A percentile compares a stretch with the other conserved stretches of the same genome.
Conservation (phyloP, 2,113 vertebrate species). For the Colius striatus region DNA sequence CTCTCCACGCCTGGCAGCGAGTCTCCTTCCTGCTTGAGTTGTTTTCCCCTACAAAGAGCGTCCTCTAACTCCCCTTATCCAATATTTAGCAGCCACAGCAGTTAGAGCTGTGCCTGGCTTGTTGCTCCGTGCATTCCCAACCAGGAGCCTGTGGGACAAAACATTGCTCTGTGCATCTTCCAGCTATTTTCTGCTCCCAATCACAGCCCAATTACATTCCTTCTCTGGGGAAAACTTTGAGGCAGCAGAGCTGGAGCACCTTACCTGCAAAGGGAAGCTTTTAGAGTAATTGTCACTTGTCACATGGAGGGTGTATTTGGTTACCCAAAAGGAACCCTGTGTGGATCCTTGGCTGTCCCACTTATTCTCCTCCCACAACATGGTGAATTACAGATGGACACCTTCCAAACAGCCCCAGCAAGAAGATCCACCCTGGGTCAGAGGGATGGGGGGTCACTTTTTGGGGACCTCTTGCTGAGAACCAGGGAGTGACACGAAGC, state of each 20-base stretch:
- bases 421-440: background rate
- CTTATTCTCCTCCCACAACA: background rate
- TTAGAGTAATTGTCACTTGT: background rate
- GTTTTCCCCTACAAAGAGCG: background rate
- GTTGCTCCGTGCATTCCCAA: background rate
- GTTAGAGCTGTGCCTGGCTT: background rate
- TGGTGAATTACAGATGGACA: background rate
- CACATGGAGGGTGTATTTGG: background rate
- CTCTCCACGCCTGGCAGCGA: background rate
- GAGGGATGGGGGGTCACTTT: background rate
- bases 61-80: background rate
- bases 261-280: background rate
- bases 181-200: background rate
- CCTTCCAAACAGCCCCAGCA: background rate
- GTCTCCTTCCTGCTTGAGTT: background rate
- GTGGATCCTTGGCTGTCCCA: background rate
- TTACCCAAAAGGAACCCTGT: background rate
- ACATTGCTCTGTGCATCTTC: background rate
- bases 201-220: background rate
- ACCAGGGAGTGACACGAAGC: background rate
- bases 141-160: background rate
- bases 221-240: background rate
- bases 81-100: background rate
- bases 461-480: background rate
- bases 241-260: accelerated